Conservation (phyloP, 2,113 vertebrate species). For the Ophiodon elongatus region DNA sequence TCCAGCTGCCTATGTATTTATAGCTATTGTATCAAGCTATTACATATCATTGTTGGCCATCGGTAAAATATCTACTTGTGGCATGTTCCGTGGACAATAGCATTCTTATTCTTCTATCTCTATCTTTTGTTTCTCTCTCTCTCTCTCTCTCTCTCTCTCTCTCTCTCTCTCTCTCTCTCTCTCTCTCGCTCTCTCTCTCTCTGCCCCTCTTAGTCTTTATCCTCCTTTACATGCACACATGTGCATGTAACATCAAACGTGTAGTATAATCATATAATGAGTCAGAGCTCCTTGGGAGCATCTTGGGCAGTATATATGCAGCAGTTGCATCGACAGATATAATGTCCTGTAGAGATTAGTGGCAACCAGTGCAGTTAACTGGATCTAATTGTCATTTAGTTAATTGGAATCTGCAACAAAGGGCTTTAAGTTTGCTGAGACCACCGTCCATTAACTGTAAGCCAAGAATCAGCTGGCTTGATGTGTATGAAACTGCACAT, state of each 20-base stretch:
- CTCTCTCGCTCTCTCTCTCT: not conserved
- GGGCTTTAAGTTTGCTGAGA: conserved; percentile 24
- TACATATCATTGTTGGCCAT: not conserved
- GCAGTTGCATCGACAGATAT: conserved; percentile 51
- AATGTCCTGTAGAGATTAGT: conserved; percentile 69
- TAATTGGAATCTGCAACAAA: conserved; percentile 62
- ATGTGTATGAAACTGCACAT: conserved; percentile 4
- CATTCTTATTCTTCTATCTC: not conserved
- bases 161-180: not conserved
- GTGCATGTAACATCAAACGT: conserved; percentile 17
- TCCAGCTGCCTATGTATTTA: not conserved
- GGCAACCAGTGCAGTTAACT: conserved; percentile 67
- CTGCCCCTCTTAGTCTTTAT: not conserved
- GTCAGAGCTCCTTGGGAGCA: conserved; percentile 7
- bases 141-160: not conserved
- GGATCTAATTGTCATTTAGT: conserved; percentile 61
- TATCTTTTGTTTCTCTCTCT: not conserved
- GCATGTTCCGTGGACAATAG: not conserved
- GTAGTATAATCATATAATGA: conserved; percentile 28
- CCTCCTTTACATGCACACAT: not conserved
- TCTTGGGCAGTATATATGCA: conserved; percentile 35
- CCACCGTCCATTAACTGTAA: conserved; percentile 26
- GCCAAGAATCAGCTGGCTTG: conserved; percentile 3
- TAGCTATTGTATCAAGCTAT: no score
- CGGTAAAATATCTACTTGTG: not conserved